Conservation (phyloP, 2,888 invertebrate genomes). For the Chorisops tibialis region DNA sequence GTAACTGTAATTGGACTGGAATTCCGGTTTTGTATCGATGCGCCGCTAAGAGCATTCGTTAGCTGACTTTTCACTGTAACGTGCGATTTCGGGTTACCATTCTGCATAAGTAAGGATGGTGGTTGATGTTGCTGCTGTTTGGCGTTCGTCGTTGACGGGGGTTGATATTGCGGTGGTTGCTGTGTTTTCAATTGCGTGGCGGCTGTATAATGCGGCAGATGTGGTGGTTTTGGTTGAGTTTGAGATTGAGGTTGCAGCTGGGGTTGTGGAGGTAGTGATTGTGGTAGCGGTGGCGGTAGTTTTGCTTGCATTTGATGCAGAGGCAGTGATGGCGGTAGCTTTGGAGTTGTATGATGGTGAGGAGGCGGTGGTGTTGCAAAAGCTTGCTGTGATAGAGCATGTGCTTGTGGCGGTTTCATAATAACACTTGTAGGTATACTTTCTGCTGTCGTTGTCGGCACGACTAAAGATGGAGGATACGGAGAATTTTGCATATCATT, state of each 20-base stretch:
- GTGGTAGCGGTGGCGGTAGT: conserved; percentile 5
- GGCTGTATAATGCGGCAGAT: not conserved
- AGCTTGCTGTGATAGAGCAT: not conserved
- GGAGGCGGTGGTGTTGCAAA: not conserved
- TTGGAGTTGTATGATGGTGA: not conserved
- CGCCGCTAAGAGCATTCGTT: not conserved
- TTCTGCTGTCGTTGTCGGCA: conserved; percentile 1
- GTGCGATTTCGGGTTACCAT: conserved; percentile 5
- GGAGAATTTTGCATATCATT: conserved; percentile 1
- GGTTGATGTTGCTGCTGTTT: too few species aligned
- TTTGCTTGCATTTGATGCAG: not conserved
- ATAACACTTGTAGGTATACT: conserved; percentile 32
- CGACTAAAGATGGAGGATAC: conserved; percentile 1
- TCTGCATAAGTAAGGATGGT: too few species aligned
- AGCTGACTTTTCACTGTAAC: conserved; percentile 6
- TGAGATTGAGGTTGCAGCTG: not conserved
- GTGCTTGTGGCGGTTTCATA: conserved; percentile 23
- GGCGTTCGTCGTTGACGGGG: too few species aligned
- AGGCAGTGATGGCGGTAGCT: not conserved
- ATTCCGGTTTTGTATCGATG: not conserved
- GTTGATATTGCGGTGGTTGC: too few species aligned
- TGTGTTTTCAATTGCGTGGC: too few species aligned
- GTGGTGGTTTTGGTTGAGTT: not conserved
- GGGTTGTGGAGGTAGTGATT: not conserved
- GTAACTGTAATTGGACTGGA: not conserved